Base-by-base conservation (phyloP, 2,888 invertebrate species). In the Stegophylla sp. region DNA sequence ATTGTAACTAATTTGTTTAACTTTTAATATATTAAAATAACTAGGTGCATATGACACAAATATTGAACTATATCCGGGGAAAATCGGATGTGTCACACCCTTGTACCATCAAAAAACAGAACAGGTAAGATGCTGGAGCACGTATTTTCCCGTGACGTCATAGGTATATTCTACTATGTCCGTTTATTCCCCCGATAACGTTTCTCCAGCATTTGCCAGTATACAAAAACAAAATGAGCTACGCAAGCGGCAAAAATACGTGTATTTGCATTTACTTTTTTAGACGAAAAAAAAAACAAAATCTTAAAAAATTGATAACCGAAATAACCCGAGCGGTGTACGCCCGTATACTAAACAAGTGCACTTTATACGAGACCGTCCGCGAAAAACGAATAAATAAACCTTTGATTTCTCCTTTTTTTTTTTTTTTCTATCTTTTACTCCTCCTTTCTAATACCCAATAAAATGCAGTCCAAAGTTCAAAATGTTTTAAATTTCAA, bases 151-250 rank as follows among this genome's bases (percentile, higher is more conserved):
- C 13, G 69, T n/a, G 34, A 23, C n/a, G n/a, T n/a, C n/a, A n/a
- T n/a, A n/a, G n/a, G n/a, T n/a, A n/a, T n/a, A n/a, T n/a, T n/a
- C n/a, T 51, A 53, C 51, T 13, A 51, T 69, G 34, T 34, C n/a
- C n/a, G n/a, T 53, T 34, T 53, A 71, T 53, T 71, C 20, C 34
- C 34, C 7, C 23, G 66, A 51, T 20, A 53, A 53, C 53, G 15
- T 41, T 53, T 53, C 13, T 1, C 7, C 13, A 0, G 7, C n/a
- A 9, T 53, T 23, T 20, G 10, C 23, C 20, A 20, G n/a, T 71
- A 53, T 20, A 71, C 53, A 71, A 71, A 71, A 34, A 34, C 41
- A 41, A 71, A 53, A 71, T 13, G 34, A n/a, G n/a, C n/a, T n/a
- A 51, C 15, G 20, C 34, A 12, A 9, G 56, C 56, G 5, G 20